Base-by-base conservation (phyloP, 1,140 invertebrate genomes). In the Capitella teleta region DNA sequence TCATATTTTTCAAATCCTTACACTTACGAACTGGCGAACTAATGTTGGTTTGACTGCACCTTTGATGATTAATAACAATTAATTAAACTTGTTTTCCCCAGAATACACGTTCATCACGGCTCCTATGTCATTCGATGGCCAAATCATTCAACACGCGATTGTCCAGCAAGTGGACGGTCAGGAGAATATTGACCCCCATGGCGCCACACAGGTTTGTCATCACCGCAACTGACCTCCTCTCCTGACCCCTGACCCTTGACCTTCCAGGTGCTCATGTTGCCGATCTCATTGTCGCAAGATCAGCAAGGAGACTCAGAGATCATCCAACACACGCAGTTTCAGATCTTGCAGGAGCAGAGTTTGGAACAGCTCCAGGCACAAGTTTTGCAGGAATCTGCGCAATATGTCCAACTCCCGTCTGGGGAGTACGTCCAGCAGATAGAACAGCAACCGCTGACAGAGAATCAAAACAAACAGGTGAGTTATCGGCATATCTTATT, bases 121-220 rank as follows among this genome's bases (percentile, higher is more conserved):
- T 8, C 45, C 45, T 18, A 32, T 47, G 26, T 21, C 19, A 36
- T 26, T 32, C 19, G 36, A 47, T 47, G 45, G 45, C 2, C 28
- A 47, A 16, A 28, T 47, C 26, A 44, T 44, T 2, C 45, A 47
- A 28, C 45, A 47, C 21, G 45, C 45, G 19, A 36, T 47, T 19
- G 25, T 47, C 21, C 45, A 47, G 32, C 32, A 47, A 16, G 45
- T 47, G 32, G 21, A 26, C 5, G 45, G 36, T 19, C 45, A 47
- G 32, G 45, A 47, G 32, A 47, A 47, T 32, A 47, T 47, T 21
- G 45, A 47, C 45, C 45, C 45, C 14, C 28, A 28, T 5, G 21
- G n/a, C n/a, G n/a, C n/a, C 32, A 32, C 45, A 47, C 16, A 19
- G 30, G 16, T 10, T 16, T 34, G 45, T 16, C n/a, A 6, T 45